A percentile compares a stretch with the other conserved stretches of the same genome.
Conservation (phyloP, 2,797 vertebrate genomes). For the Gobio occitaniae region DNA sequence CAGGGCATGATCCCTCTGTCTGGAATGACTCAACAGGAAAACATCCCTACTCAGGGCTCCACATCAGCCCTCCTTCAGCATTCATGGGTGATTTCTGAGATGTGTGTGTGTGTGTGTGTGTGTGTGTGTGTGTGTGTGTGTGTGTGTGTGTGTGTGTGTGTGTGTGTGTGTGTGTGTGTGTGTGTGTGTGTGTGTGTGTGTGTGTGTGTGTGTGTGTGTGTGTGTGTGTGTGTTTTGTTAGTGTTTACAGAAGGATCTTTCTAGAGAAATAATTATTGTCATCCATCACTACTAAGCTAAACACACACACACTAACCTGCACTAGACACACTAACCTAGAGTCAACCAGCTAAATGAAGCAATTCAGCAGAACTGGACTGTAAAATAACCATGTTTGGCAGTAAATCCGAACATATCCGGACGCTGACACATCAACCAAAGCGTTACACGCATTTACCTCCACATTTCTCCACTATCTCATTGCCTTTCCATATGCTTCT, state of each 20-base stretch:
- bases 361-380: background rate
- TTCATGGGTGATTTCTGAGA: conserved; percentile 41
- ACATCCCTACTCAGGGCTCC: conserved; percentile 68
- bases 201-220: conserved; percentile 29
- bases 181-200: conserved; percentile 25
- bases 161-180: conserved; percentile 22
- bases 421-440: conserved; percentile 11
- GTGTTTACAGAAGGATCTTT: conserved; percentile 55
- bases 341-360: conserved; percentile 11
- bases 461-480: conserved; percentile 5
- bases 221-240: conserved; percentile 21
- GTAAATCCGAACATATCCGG: conserved; percentile 20
- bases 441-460: background rate
- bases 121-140: conserved; percentile 29
- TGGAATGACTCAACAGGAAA: conserved; percentile 78
- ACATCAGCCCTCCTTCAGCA: conserved; percentile 59
- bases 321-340: conserved; percentile 31
- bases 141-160: conserved; percentile 26
- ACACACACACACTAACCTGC: conserved; percentile 44
- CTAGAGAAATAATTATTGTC: conserved; percentile 51
- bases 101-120: conserved; percentile 25
- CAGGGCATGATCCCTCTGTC: conserved; percentile 65
- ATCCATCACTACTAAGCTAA: conserved; percentile 51
- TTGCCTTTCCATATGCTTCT: conserved; percentile 29
- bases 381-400: conserved; percentile 32